Percentiles rank a stretch among this genome's conserved stretches.
phyloP scores from a whole-genome alignment of 2,888 invertebrate genomes.

The Limnephilus auricula region DNA sequence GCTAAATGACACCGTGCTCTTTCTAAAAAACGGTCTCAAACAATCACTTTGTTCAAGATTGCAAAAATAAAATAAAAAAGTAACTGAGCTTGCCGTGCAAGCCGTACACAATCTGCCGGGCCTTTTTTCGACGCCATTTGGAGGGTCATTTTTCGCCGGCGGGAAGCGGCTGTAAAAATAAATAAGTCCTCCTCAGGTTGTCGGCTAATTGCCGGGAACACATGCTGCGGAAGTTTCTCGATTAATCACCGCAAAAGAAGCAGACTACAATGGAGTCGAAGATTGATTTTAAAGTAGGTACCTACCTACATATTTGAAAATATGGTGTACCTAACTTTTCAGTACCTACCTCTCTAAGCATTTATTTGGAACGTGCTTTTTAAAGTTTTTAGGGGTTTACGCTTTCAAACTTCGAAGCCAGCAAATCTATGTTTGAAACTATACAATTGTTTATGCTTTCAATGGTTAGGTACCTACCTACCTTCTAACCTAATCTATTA shows the following conservation, averaged over 20 bases:
- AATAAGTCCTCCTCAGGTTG: constrained; percentile 45
- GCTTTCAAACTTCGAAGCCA: background rate
- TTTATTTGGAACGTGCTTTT: background rate
- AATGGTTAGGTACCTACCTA: background rate
- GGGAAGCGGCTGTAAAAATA: constrained; percentile 39
- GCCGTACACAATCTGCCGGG: background rate
- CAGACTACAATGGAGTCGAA: background rate
- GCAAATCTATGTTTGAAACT: background rate
- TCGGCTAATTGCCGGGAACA: constrained; percentile 47
- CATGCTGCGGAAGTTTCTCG: constrained; percentile 40
- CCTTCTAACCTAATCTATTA: background rate
- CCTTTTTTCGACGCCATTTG: background rate
- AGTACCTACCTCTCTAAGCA: background rate
- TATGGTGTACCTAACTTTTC: too few species aligned
- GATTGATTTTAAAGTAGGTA: background rate
- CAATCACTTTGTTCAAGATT: background rate
- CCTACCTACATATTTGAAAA: background rate
- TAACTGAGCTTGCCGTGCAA: background rate
- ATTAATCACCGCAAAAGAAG: constrained; percentile 32
- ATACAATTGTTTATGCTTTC: background rate
- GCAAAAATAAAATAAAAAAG: background rate
- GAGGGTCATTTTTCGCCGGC: background rate
- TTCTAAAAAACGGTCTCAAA: background rate
- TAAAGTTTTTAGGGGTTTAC: background rate
- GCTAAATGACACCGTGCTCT: background rate